Percentiles rank a stretch among this genome's conserved stretches.
These are phyloP conservation scores for Tribolium madens DNA, from an alignment of 1,140 invertebrate genomes.

Conservation along the genomic window DNA sequence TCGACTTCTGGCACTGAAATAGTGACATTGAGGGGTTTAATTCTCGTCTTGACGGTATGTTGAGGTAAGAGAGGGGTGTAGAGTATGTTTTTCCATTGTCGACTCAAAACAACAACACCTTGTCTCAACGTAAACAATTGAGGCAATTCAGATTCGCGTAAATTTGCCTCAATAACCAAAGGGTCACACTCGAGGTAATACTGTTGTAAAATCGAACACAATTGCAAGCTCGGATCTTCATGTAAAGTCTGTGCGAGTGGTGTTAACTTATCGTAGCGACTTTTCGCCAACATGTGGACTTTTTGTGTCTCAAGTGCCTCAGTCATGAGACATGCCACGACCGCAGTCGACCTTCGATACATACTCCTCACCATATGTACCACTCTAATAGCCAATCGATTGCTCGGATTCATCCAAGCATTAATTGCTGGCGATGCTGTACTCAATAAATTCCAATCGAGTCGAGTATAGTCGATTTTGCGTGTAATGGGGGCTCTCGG, in stretches of 20 bases:
- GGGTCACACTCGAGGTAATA: slow-evolving; percentile 84
- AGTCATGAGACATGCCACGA: slow-evolving; percentile 94
- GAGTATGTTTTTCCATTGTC: slow-evolving; percentile 97
- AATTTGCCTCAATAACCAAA: slow-evolving; percentile 83
- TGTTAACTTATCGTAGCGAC: slow-evolving; percentile 90
- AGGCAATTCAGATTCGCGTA: slow-evolving; percentile 86
- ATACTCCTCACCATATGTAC: slow-evolving; percentile 82
- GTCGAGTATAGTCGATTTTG: slow-evolving; percentile 94
- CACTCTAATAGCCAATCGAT: slow-evolving; percentile 85
- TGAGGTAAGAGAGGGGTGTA: slow-evolving; percentile 93
- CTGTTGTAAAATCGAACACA: slow-evolving; percentile 89
- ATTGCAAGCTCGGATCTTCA: slow-evolving; percentile 95
- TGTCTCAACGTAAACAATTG: slow-evolving; percentile 90
- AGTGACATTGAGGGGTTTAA: slow-evolving; percentile 88
- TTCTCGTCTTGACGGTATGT: slow-evolving; percentile 88
- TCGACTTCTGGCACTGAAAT: slow-evolving; percentile 87
- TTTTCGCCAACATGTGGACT: slow-evolving; percentile 89
- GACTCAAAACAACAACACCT: slow-evolving; percentile 90
- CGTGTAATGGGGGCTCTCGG: slow-evolving; percentile 93
- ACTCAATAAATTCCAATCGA: slow-evolving; percentile 97
- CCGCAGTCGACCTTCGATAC: slow-evolving; percentile 84
- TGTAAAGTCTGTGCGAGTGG: slow-evolving; percentile 90
- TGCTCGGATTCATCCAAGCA: slow-evolving; percentile 96
- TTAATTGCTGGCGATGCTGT: slow-evolving; percentile 96
- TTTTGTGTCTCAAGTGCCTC: slow-evolving; percentile 89